Evolutionary conservation across 2,797 vertebrate species (phyloP).

Genomic region (Sarcophilus harrisii): DNA sequence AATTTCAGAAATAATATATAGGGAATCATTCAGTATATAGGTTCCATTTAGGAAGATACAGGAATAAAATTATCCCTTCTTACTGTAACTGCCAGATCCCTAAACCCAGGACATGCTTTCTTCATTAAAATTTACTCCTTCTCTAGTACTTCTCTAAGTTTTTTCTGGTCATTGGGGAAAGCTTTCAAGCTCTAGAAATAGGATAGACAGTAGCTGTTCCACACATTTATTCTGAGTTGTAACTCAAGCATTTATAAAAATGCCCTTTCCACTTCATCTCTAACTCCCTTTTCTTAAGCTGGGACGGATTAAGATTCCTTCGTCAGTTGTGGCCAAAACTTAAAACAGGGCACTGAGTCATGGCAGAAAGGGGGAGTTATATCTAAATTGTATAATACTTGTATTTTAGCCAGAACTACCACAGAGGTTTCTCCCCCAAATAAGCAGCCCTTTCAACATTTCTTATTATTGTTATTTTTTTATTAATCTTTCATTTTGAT

Average conservation of each 20-base stretch:
- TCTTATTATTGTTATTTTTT: neutral
- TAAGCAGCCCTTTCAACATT: neutral
- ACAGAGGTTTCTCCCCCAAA: neutral
- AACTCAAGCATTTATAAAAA: neutral
- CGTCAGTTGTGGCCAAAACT: neutral
- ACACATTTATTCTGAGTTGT: neutral
- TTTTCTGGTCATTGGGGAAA: neutral
- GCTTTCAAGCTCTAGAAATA: neutral
- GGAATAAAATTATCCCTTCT: neutral
- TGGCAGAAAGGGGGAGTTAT: neutral
- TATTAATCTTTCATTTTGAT: neutral
- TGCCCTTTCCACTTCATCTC: neutral
- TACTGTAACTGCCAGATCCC: neutral
- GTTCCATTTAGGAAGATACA: neutral
- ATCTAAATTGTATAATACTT: neutral
- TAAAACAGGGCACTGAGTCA: neutral
- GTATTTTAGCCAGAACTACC: too few relatives aligned
- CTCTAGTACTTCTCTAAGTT: neutral
- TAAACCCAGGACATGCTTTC: neutral
- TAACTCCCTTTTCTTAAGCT: neutral
- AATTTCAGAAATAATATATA: neutral
- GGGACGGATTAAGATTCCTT: neutral
- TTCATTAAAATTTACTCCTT: neutral
- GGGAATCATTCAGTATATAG: neutral
- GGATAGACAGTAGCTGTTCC: neutral